Conservation (phyloP, 2,797 vertebrate genomes). For the Hydrophis major region DNA sequence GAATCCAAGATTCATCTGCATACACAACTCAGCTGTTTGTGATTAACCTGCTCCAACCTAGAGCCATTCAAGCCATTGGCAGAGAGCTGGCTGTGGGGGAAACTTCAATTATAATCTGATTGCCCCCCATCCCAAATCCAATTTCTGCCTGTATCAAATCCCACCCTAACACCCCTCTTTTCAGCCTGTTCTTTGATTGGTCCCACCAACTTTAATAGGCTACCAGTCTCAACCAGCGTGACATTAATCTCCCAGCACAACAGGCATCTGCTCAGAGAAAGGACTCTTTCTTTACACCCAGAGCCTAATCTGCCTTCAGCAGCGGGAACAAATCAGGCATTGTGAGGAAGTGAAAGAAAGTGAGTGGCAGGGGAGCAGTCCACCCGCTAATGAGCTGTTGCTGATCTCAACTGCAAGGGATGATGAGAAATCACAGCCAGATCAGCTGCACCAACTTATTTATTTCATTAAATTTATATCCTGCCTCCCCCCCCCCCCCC, state of each 20-base stretch:
- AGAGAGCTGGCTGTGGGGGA: not conserved
- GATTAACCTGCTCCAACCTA: not conserved
- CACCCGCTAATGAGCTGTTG: constrained; percentile 6
- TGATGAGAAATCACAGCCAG: not conserved
- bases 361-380: constrained; percentile 19
- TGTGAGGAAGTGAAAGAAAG: constrained; percentile 50
- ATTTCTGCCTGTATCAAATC: not conserved
- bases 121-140: not conserved
- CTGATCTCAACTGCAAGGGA: not conserved
- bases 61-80: constrained; percentile 53
- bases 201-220: constrained; percentile 50
- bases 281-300: constrained; percentile 34
- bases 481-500: too few relatives aligned
- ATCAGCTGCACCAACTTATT: not conserved
- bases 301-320: constrained; percentile 48
- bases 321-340: constrained; percentile 59
- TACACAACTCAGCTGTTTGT: not conserved
- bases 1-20: not conserved
- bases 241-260: constrained; percentile 17
- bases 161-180: not conserved
- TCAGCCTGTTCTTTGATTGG: constrained; percentile 46
- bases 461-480: not conserved
- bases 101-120: not conserved
- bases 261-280: constrained; percentile 7
- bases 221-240: not conserved